Conservation (phyloP, 1,140 invertebrate species). For the Drosophila gunungcola region DNA sequence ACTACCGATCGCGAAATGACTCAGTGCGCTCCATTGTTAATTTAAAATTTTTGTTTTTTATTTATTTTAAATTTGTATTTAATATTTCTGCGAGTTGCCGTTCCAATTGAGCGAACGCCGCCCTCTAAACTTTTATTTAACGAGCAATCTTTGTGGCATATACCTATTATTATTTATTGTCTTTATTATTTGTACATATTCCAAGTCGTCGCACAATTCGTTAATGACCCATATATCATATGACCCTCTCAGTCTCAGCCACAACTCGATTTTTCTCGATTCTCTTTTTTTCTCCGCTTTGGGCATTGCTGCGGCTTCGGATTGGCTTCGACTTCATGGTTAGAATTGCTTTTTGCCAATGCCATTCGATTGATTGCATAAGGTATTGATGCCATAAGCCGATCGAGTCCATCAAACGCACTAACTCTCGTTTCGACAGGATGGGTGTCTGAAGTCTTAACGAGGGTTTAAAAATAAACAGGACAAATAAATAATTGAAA, state of each 20-base stretch:
- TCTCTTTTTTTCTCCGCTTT: not conserved
- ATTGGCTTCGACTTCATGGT: slow-evolving; percentile 40
- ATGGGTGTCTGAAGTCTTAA: slow-evolving; percentile 1
- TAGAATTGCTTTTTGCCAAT: slow-evolving; percentile 54
- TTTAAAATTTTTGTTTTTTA: slow-evolving; percentile 8
- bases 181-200: slow-evolving; percentile 49
- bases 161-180: slow-evolving; percentile 40
- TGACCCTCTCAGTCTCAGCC: slow-evolving; percentile 26
- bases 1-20: slow-evolving; percentile 27
- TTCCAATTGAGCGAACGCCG: slow-evolving; percentile 34
- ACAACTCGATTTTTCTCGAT: slow-evolving; percentile 33
- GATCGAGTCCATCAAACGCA: slow-evolving; percentile 22
- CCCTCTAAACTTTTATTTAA: slow-evolving; percentile 7
- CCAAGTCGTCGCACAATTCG: slow-evolving; percentile 55
- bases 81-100: slow-evolving; percentile 16
- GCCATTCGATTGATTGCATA: slow-evolving; percentile 58
- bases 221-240: slow-evolving; percentile 66
- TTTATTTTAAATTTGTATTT: slow-evolving; percentile 13
- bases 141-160: slow-evolving; percentile 20
- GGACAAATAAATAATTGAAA: not conserved
- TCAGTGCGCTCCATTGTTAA: slow-evolving; percentile 14
- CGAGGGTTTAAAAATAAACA: slow-evolving; percentile 17
- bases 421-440: not conserved
- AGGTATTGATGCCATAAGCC: slow-evolving; percentile 53
- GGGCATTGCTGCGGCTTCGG: slow-evolving; percentile 40